These are phyloP conservation scores for Myripristis murdjan DNA, from an alignment of 2,797 vertebrate genomes.

Conservation along the genomic window DNA sequence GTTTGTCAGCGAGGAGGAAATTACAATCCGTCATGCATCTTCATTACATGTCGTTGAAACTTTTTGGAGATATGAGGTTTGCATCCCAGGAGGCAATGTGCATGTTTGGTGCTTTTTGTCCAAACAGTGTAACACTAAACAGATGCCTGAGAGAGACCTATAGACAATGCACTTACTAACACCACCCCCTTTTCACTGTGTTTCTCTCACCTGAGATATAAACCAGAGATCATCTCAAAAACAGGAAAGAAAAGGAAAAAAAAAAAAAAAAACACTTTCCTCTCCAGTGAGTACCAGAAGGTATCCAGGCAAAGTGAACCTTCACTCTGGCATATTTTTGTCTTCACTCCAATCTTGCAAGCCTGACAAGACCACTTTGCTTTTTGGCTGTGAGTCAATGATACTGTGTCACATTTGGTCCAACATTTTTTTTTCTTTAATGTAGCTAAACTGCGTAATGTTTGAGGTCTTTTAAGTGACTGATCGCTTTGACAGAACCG, in stretches of 20 bases:
- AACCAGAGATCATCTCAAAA: neutral
- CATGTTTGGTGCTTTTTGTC: neutral
- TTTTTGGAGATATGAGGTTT: no score
- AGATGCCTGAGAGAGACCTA: neutral
- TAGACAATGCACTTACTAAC: neutral
- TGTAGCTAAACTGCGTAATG: conserved; percentile 49
- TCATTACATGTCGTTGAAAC: neutral
- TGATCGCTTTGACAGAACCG: conserved; percentile 30
- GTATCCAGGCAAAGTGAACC: conserved; percentile 24
- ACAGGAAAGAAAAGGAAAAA: no score
- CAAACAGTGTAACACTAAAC: neutral
- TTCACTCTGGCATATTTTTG: conserved; percentile 41
- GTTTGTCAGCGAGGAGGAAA: no score
- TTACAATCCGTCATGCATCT: neutral
- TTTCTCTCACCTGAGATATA: conserved; percentile 18
- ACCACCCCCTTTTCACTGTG: neutral
- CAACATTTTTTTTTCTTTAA: conserved; percentile 21
- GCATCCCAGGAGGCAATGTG: no score
- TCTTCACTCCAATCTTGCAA: neutral
- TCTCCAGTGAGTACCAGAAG: conserved; percentile 5
- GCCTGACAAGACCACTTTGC: conserved; percentile 7
- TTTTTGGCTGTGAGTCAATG: conserved; percentile 41
- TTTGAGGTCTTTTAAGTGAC: conserved; percentile 45
- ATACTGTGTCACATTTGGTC: conserved; percentile 13
- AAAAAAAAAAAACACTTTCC: neutral